Conservation (phyloP, 1,140 invertebrate genomes). For the Agrypnia vestita region DNA sequence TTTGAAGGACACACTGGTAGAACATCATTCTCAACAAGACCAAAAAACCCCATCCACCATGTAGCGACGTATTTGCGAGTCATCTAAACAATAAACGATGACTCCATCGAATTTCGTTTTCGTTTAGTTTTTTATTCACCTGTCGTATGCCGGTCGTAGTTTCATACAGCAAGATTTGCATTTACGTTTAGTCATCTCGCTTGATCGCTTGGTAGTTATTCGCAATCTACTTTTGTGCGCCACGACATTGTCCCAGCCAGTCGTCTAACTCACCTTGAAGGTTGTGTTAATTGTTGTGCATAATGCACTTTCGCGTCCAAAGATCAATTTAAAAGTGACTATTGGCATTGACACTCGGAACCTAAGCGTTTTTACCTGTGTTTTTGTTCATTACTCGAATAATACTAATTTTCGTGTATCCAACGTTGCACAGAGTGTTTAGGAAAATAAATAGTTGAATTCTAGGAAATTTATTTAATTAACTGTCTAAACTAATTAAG, state of each 20-base stretch:
- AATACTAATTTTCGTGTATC: too few species aligned
- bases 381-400: background rate
- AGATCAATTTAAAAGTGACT: background rate
- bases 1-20: constrained; percentile 12
- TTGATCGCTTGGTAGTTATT: background rate
- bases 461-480: too few species aligned
- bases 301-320: background rate
- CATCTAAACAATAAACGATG: constrained; percentile 33
- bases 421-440: too few species aligned
- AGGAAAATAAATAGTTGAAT: too few species aligned
- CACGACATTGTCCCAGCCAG: background rate
- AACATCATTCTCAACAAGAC: background rate
- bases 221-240: background rate
- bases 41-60: constrained; percentile 1
- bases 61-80: constrained; percentile 16
- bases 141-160: background rate
- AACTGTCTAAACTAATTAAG: too few species aligned
- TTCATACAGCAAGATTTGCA: background rate
- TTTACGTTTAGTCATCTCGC: constrained; percentile 18
- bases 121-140: constrained; percentile 21
- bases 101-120: constrained; percentile 20
- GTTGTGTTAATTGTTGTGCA: background rate
- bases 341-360: background rate
- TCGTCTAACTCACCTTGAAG: constrained; percentile 6
- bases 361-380: too few species aligned